Evolutionary conservation across 2,888 invertebrate species (phyloP).

Genomic region (Macrosoma leucophasiata): DNA sequence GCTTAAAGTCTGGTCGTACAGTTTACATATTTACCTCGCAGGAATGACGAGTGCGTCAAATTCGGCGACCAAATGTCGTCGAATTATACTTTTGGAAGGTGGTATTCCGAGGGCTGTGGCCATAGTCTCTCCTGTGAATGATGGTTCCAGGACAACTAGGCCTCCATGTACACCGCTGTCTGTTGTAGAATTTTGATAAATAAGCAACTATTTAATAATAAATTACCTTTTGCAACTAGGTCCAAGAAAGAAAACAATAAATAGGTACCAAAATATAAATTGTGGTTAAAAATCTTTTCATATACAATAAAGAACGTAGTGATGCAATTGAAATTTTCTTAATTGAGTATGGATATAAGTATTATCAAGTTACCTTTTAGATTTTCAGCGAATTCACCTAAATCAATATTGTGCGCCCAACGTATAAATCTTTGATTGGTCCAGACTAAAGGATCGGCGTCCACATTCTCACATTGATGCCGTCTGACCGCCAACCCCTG

Average conservation of each 20-base stretch:
- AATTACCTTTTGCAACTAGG: too few species aligned
- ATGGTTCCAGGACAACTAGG: constrained; percentile 93
- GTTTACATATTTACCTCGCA: constrained; percentile 82
- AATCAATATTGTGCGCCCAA: constrained; percentile 95
- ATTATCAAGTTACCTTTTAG: constrained; percentile 81
- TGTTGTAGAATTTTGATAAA: constrained; percentile 41
- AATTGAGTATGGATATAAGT: constrained; percentile 2
- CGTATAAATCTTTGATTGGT: constrained; percentile 95
- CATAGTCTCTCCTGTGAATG: constrained; percentile 96
- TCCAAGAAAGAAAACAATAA: too few species aligned
- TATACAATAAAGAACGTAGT: too few species aligned
- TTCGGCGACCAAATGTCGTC: constrained; percentile 93
- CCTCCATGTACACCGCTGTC: constrained; percentile 98
- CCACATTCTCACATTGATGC: constrained; percentile 90
- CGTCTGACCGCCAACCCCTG: constrained; percentile 90
- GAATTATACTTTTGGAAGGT: constrained; percentile 93
- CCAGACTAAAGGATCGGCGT: constrained; percentile 96
- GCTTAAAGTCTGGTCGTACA: neutral
- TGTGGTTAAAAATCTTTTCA: too few species aligned
- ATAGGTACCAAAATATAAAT: too few species aligned
- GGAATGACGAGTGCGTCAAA: constrained; percentile 93
- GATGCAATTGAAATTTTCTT: too few species aligned
- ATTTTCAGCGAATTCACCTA: constrained; percentile 94
- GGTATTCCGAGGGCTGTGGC: constrained; percentile 95
- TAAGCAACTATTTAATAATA: neutral